Percentiles rank a stretch among this genome's conserved stretches.
Conservation (phyloP, 2,113 vertebrate genomes). For the Nibea coibor region DNA sequence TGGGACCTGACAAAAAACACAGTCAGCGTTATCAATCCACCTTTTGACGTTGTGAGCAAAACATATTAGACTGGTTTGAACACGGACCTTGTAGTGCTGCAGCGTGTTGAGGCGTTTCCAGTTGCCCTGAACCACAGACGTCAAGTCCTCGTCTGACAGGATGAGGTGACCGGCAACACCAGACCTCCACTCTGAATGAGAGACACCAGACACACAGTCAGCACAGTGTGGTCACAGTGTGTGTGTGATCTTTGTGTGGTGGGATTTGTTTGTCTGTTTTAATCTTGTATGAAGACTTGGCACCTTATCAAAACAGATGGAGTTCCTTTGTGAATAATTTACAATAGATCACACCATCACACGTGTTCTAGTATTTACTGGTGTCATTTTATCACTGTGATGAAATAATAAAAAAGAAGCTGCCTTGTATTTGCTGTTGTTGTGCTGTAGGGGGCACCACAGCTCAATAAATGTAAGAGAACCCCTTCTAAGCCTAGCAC, state of each 20-base stretch:
- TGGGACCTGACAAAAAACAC: constrained; percentile 86
- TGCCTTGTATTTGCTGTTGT: background rate
- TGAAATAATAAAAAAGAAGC: background rate
- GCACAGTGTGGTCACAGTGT: background rate
- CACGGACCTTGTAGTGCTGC: constrained; percentile 95
- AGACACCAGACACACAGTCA: constrained; percentile 14
- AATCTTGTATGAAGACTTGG: no score
- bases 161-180: constrained; percentile 96
- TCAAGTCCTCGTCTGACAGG: constrained; percentile 96
- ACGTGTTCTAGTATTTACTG: no score
- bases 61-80: background rate
- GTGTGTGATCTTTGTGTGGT: no score
- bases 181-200: constrained; percentile 92
- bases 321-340: no score
- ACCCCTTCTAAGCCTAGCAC: background rate
- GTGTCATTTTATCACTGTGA: background rate
- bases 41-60: background rate
- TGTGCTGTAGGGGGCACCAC: constrained; percentile 30
- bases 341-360: no score
- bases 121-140: constrained; percentile 93
- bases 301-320: no score
- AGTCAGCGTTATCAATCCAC: background rate
- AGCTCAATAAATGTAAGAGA: background rate
- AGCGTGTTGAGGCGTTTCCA: constrained; percentile 98
- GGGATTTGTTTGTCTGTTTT: no score